Conservation (phyloP, 2,797 vertebrate genomes). For the Hypotaenidia philippensis region DNA sequence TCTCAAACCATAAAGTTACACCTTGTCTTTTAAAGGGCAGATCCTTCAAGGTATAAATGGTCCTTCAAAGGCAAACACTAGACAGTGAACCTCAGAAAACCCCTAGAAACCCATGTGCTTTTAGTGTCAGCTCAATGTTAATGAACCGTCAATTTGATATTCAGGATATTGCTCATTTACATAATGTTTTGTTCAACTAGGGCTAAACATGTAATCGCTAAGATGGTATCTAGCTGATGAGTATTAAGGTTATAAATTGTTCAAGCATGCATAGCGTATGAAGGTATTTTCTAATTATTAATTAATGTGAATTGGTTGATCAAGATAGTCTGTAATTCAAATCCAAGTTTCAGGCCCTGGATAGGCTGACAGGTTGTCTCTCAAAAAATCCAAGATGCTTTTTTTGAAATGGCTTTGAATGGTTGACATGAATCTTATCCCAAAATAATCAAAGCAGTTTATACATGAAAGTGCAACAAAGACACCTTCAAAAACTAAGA, state of each 20-base stretch:
- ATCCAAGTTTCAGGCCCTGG: neutral
- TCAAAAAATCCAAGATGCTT: neutral
- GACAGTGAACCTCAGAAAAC: neutral
- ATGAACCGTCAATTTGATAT: neutral
- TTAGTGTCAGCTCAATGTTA: neutral
- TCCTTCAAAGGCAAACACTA: neutral
- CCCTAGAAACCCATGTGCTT: accelerated
- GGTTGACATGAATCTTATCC: neutral
- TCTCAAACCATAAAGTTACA: neutral
- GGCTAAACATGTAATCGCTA: neutral
- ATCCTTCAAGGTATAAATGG: neutral
- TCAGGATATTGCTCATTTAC: neutral
- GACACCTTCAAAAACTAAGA: neutral
- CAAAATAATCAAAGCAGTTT: neutral
- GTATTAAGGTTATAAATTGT: neutral
- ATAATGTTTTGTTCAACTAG: neutral
- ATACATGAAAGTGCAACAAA: slow-evolving; percentile 19
- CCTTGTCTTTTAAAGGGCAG: neutral
- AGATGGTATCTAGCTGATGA: neutral
- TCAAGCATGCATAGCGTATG: neutral
- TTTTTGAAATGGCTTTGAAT: neutral
- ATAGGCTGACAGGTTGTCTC: neutral
- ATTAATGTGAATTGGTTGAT: neutral
- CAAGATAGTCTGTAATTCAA: neutral
- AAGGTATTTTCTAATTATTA: neutral